Evolutionary conservation across 23 tunicate species (phyloP).

Genomic region (Pegea sp.): DNA sequence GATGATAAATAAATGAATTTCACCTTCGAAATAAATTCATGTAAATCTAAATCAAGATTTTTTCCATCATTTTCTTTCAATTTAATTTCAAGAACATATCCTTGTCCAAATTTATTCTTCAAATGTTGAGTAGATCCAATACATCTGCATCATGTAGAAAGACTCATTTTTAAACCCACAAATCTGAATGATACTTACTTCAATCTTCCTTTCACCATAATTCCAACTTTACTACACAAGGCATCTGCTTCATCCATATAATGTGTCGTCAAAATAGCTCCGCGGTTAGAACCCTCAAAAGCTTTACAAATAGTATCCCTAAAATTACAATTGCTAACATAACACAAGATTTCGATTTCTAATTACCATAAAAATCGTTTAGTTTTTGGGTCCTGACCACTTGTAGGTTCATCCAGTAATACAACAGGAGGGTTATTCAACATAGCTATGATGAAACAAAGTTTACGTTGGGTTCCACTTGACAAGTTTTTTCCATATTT

Average conservation of each 20-base stretch:
- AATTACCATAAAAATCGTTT: conserved; percentile 84
- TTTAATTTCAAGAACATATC: conserved; percentile 65
- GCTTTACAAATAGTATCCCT: conserved; percentile 85
- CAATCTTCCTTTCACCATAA: conserved; percentile 73
- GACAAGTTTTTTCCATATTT: conserved; percentile 61
- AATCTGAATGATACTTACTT: conserved; percentile 20
- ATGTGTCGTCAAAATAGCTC: conserved; percentile 78
- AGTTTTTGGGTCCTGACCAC: conserved; percentile 90
- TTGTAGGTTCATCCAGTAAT: conserved; percentile 78
- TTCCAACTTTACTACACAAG: conserved; percentile 56
- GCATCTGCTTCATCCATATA: conserved; percentile 98
- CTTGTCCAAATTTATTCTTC: conserved; percentile 78
- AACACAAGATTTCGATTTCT: no score
- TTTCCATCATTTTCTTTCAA: no score
- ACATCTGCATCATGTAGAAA: conserved; percentile 19
- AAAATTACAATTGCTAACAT: no score
- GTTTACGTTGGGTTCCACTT: conserved; percentile 81
- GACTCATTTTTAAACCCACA: background rate
- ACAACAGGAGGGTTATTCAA: conserved; percentile 75
- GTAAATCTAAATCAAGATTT: no score
- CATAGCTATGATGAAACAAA: conserved; percentile 87
- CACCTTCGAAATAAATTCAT: no score
- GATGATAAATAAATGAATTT: no score
- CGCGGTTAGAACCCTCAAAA: conserved; percentile 54
- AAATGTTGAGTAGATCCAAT: conserved; percentile 85